phyloP scores from a whole-genome alignment of 1,140 invertebrate genomes.

The Melanaphis sacchari region DNA sequence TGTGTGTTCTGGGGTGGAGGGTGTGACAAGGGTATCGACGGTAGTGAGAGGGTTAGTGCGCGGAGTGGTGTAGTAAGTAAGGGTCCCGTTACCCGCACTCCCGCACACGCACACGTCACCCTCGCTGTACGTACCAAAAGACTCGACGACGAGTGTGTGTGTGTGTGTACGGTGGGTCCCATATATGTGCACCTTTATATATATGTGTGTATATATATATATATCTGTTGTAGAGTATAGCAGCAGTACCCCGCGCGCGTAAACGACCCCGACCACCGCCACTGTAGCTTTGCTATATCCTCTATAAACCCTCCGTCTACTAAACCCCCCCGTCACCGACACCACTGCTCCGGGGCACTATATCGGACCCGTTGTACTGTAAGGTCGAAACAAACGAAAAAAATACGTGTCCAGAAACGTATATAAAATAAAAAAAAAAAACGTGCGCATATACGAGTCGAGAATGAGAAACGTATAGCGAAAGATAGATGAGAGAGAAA shows the following conservation, averaged over 20 bases:
- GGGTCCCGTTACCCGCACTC: constrained; percentile 31
- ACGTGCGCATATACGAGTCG: constrained; percentile 15
- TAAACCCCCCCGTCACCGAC: background rate
- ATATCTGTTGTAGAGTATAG: constrained; percentile 6
- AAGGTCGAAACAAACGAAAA: constrained; percentile 36
- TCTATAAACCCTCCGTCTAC: constrained; percentile 20
- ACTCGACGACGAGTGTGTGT: background rate
- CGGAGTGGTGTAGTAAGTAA: constrained; percentile 36
- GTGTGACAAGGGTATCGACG: constrained; percentile 26
- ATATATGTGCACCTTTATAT: constrained; percentile 33
- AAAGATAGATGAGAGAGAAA: background rate
- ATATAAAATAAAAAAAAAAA: constrained; percentile 31
- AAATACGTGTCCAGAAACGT: constrained; percentile 44
- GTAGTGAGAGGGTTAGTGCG: background rate
- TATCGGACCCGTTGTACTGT: constrained; percentile 34
- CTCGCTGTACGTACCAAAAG: constrained; percentile 28
- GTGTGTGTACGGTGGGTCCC: constrained; percentile 22
- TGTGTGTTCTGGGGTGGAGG: background rate
- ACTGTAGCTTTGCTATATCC: constrained; percentile 37
- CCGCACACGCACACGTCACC: constrained; percentile 38
- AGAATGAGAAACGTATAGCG: constrained; percentile 18
- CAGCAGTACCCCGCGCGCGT: constrained; percentile 15
- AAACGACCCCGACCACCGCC: constrained; percentile 37
- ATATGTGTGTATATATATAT: constrained; percentile 15
- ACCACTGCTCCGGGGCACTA: constrained; percentile 19